Evolutionary conservation across 2,888 invertebrate species (phyloP).

Genomic region (Ferdinandea cuprea): DNA sequence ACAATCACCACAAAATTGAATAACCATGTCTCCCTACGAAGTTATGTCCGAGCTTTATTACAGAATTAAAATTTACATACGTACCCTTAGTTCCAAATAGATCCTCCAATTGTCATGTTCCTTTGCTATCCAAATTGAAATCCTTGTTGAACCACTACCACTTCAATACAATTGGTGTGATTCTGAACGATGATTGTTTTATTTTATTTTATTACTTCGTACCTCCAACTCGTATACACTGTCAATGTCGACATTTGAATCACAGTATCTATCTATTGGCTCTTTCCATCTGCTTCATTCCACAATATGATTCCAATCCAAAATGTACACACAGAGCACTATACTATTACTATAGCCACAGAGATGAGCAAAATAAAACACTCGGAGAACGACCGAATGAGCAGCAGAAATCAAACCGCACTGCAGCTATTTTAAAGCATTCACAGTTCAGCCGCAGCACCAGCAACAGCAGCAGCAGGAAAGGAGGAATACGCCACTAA

Average conservation of each 20-base stretch:
- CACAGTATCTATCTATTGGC: slow-evolving; percentile 33
- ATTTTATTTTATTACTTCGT: slow-evolving; percentile 26
- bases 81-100: slow-evolving; percentile 48
- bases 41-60: slow-evolving; percentile 64
- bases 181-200: slow-evolving; percentile 24
- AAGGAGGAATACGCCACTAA: slow-evolving; percentile 62
- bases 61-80: slow-evolving; percentile 3
- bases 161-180: slow-evolving; percentile 42
- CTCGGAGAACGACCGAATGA: slow-evolving; percentile 59
- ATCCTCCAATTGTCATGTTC: slow-evolving; percentile 4
- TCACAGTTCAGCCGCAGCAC: slow-evolving; percentile 69
- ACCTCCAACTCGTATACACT: slow-evolving; percentile 2
- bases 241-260: slow-evolving; percentile 47
- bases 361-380: slow-evolving; percentile 40
- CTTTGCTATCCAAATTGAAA: slow-evolving; percentile 43
- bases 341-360: slow-evolving; percentile 3
- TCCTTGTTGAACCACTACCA: slow-evolving; percentile 22
- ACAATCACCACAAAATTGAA: slow-evolving; percentile 27
- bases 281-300: slow-evolving; percentile 27
- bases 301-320: slow-evolving; percentile 54
- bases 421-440: slow-evolving; percentile 74
- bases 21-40: slow-evolving; percentile 22
- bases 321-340: slow-evolving; percentile 22
- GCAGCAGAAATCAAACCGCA: slow-evolving; percentile 71
- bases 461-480: slow-evolving; percentile 18